Base-by-base conservation (phyloP, 2,113 vertebrate species). In the Dicerorhinus sumatrensis region DNA sequence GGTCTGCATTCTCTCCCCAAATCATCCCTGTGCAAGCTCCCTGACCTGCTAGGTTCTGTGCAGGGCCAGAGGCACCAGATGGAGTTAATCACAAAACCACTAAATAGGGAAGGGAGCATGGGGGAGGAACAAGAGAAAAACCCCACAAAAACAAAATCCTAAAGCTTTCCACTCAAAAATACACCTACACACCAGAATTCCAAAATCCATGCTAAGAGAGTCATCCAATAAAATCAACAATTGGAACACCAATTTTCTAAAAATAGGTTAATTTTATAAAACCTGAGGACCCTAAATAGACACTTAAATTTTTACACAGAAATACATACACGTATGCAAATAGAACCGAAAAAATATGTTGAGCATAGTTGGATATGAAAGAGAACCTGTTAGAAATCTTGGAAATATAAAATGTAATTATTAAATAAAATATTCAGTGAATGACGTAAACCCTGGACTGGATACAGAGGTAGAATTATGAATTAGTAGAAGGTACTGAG, bases 241-340 rank as follows among this genome's bases (percentile, higher is more conserved):
- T 12, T 92, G 7, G 27, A 89, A 54, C 0, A 17, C 23, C 33
- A 82, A 23, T 87, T 89, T 94, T 79, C 18, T 90, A 65, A 94
- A 94, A 94, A 82, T 93, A 4, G 87, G 70, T 76, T 72, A 81
- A 51, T 89, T 85, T 73, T 63, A 23, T 77, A 39, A 89, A 73
- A 33, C 9, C 21, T 0, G 27, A 76, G 60, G 1, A 58, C 21
- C 14, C 23, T 93, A 58, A 46, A 17, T 42, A 70, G 54, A 85
- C 21, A 83, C 14, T 89, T 70, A 85, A 76, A 54, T 58, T 56
- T 94, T 62, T n/a, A 86, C 33, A 51, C 10, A 85, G 42, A 67
- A 93, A 72, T 46, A 27, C 23, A 51, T 39, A 67, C 8, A 89
- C 11, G 8, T 36, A 42, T 54, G 31, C 39, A 96, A 90, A 33